Evolutionary conservation across 2,888 invertebrate genomes (phyloP).

Genomic region (Papilio gigon): DNA sequence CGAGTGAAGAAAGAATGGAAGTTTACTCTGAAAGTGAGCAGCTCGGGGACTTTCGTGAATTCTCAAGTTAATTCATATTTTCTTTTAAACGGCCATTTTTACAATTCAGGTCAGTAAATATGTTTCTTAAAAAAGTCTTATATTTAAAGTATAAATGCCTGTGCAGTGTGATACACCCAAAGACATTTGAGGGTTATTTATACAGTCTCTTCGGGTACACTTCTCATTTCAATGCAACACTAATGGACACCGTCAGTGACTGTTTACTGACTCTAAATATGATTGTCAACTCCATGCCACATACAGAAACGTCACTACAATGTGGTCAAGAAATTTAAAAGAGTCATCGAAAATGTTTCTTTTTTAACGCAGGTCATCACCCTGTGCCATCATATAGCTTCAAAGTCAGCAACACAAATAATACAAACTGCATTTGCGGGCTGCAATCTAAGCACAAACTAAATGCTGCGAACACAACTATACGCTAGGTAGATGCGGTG

Average conservation of each 20-base stretch:
- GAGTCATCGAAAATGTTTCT: no score
- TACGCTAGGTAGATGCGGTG: slow-evolving; percentile 19
- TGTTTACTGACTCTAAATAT: no score
- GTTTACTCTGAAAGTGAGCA: not conserved
- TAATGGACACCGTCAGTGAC: no score
- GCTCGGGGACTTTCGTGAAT: not conserved
- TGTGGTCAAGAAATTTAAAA: no score
- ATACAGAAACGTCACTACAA: no score
- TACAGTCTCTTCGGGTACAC: no score
- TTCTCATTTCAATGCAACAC: no score
- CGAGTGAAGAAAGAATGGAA: not conserved
- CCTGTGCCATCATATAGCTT: not conserved
- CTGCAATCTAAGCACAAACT: not conserved
- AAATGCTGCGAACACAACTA: not conserved
- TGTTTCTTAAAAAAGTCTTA: not conserved
- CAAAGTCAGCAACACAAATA: not conserved
- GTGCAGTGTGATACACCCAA: no score
- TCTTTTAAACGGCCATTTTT: not conserved
- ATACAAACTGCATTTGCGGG: not conserved
- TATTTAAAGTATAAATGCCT: not conserved
- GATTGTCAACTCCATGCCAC: no score
- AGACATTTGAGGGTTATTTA: not conserved
- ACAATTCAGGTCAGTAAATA: not conserved
- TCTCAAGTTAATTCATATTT: slow-evolving; percentile 1
- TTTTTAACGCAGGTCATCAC: not conserved